Conservation (phyloP, 2,797 vertebrate genomes). For the Carcharodon carcharias region DNA sequence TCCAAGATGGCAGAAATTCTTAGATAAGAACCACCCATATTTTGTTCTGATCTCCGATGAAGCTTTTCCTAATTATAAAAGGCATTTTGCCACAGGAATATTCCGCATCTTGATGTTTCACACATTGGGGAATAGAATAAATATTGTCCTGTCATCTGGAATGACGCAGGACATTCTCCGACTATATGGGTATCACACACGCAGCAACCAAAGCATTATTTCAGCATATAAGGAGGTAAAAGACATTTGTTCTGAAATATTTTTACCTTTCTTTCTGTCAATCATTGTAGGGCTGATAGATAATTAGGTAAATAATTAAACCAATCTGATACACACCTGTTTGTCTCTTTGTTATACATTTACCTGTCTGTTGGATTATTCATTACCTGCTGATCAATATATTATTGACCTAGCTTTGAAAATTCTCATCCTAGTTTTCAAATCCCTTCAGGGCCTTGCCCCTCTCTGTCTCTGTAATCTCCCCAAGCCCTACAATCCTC, state of each 20-base stretch:
- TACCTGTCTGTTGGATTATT: background rate
- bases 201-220: background rate
- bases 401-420: background rate
- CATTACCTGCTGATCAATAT: background rate
- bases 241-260: background rate
- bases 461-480: background rate
- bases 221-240: background rate
- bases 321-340: background rate
- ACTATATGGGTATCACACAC: conserved; percentile 45
- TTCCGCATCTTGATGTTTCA: conserved; percentile 48
- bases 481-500: background rate
- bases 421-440: background rate
- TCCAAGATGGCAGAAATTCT: conserved; percentile 46
- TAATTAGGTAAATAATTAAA: background rate
- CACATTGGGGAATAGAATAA: conserved; percentile 48
- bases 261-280: background rate
- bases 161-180: conserved; percentile 44
- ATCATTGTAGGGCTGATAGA: background rate
- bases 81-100: background rate
- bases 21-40: conserved; percentile 48
- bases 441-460: background rate
- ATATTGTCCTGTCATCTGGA: conserved; percentile 45
- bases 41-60: conserved; percentile 48
- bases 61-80: conserved; percentile 40
- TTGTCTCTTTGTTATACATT: background rate